phyloP scores from a whole-genome alignment of 1,140 invertebrate genomes.

The Microplitis demolitor region DNA sequence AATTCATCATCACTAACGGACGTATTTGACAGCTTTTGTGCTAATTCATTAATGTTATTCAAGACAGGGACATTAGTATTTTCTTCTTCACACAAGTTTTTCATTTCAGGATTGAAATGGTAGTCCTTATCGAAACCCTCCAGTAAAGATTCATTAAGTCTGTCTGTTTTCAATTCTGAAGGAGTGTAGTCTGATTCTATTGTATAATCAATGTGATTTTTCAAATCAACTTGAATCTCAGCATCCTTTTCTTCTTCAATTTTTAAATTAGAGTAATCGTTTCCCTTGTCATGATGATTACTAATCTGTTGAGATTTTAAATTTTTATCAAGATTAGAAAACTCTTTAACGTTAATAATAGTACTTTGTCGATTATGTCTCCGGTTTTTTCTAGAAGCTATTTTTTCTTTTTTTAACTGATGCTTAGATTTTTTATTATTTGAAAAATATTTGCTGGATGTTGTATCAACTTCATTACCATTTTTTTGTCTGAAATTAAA shows the following conservation, averaged over 20 bases:
- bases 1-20: conserved; percentile 19
- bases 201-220: conserved; percentile 59
- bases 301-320: conserved; percentile 21
- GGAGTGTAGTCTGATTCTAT: conserved; percentile 68
- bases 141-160: too few relatives aligned
- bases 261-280: conserved; percentile 27
- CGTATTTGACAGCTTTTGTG: conserved; percentile 38
- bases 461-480: conserved; percentile 38
- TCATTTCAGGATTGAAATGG: conserved; percentile 12
- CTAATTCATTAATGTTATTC: conserved; percentile 33
- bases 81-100: neutral
- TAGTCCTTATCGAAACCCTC: neutral
- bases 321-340: conserved; percentile 31
- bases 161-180: too few relatives aligned
- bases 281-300: conserved; percentile 42
- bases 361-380: conserved; percentile 47
- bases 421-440: conserved; percentile 61
- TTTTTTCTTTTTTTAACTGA: conserved; percentile 72
- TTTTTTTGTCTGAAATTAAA: conserved; percentile 55
- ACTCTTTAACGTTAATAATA: conserved; percentile 15
- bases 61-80: conserved; percentile 5
- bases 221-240: conserved; percentile 80
- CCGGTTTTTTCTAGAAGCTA: conserved; percentile 65
- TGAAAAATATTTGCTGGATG: conserved; percentile 1
- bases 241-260: conserved; percentile 69